Percentiles rank a stretch among this genome's conserved stretches.
Evolutionary conservation across 2,797 vertebrate genomes (phyloP).

Genomic region (Perodicticus potto): DNA sequence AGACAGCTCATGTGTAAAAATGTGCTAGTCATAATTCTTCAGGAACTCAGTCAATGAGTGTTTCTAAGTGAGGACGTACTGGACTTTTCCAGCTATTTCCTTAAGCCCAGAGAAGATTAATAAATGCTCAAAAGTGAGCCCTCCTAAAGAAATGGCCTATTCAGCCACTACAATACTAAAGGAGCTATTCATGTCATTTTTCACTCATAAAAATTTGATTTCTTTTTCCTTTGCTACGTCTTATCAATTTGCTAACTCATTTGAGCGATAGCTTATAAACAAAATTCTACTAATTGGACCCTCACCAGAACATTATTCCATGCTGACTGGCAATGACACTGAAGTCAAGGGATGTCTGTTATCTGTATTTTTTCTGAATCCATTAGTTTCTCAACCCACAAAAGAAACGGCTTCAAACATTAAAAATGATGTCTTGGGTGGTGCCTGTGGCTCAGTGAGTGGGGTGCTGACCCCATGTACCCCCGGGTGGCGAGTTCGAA

Average conservation of each 20-base stretch:
- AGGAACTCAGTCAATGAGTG: neutral
- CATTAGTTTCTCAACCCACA: neutral
- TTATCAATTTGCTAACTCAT: neutral
- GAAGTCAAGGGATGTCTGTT: neutral
- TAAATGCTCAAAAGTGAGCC: neutral
- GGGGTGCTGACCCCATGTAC: too few relatives aligned
- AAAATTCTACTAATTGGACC: neutral
- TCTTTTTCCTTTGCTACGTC: neutral
- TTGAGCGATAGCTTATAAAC: neutral
- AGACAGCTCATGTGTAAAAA: neutral
- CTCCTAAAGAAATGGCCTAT: neutral
- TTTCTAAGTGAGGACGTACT: neutral
- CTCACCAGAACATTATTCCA: neutral
- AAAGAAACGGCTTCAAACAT: neutral
- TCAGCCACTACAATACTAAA: neutral
- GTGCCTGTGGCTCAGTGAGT: too few relatives aligned
- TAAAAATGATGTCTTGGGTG: neutral
- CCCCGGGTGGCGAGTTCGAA: too few relatives aligned
- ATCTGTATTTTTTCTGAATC: neutral
- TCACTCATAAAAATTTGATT: neutral
- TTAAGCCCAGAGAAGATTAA: neutral
- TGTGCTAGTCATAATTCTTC: neutral
- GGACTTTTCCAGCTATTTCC: neutral
- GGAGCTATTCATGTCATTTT: neutral
- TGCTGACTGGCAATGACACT: neutral